Evolutionary conservation across 2,797 vertebrate genomes (phyloP), one percentile per base, ranked within the genome.

Genomic region (Malacoraja senta): DNA sequence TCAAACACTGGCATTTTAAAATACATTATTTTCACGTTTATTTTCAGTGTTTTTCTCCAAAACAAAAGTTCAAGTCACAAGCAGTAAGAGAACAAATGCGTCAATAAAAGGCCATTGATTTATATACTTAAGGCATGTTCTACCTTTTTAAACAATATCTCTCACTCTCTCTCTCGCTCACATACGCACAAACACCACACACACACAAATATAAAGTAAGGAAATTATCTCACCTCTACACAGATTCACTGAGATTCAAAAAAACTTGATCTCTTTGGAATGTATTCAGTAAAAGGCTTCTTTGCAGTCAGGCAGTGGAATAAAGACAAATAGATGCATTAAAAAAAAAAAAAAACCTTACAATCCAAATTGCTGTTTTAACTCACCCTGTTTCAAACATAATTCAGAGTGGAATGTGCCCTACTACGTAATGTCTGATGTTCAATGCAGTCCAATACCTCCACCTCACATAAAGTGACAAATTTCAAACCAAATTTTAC

Each of bases 11-110:
- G 0, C 15, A 76, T 76, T 76, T 58, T 72, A 58, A 53, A 58
- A 90, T 68, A 63, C 44, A 81, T 81, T 81, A 53, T 68, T 29
- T 86, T 86, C 35, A 53, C 44, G 26, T 78, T 32, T 78, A 53
- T 91, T 92, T 92, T 92, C 71, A 92, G 38, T 92, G 90, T 92
- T 53, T 92, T 92, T 92, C 4, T 53, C 44, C 71, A 92, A 91
- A 92, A 71, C 71, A 92, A 92, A 19, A 76, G 32, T 92, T 92
- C 80, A 83, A 83, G 24, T 83, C 63, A 88, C 84, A 88, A 88
- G n/a, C 61, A 88, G 61, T 88, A 88, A 63, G 61, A 65, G 84
- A 35, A 68, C 84, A 88, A 65, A 32, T 3, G 26, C 84, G 15
- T 68, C 61, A 68, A 68, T 21, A 88, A 68, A 68, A 68, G 63